These are phyloP conservation scores for Montipora foliosa DNA, from an alignment of 64 coral and sea anemone genomes.

Conservation along the genomic window DNA sequence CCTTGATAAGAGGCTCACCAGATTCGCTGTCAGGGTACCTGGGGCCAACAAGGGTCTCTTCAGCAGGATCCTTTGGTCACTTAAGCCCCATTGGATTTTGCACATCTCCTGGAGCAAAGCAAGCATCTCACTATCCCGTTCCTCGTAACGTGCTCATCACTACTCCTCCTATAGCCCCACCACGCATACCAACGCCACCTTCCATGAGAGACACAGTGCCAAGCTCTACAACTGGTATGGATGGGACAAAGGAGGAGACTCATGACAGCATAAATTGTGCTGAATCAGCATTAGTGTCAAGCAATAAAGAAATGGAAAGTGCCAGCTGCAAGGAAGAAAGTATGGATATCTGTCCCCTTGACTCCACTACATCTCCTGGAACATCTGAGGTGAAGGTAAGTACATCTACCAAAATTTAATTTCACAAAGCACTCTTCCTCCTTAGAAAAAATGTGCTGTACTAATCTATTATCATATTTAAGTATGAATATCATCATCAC, in stretches of 20 bases:
- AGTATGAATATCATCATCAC: no score
- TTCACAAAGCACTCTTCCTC: background rate
- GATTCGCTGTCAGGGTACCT: slow-evolving; percentile 93
- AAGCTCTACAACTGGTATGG: slow-evolving; percentile 75
- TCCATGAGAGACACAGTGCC: slow-evolving; percentile 74
- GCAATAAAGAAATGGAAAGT: slow-evolving; percentile 23
- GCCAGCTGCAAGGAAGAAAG: slow-evolving; percentile 75
- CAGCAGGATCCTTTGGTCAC: slow-evolving; percentile 97
- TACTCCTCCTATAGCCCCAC: slow-evolving; percentile 69
- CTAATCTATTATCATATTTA: background rate
- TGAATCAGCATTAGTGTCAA: slow-evolving; percentile 58
- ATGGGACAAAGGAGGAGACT: slow-evolving; percentile 65
- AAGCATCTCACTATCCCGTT: slow-evolving; percentile 50
- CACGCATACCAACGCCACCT: slow-evolving; percentile 58
- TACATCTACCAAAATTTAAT: background rate
- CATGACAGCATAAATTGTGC: slow-evolving; percentile 77
- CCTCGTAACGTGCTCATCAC: slow-evolving; percentile 65
- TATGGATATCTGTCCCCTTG: slow-evolving; percentile 79
- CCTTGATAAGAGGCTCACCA: slow-evolving; percentile 91
- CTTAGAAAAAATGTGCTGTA: background rate
- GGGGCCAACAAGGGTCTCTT: slow-evolving; percentile 83
- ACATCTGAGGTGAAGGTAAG: slow-evolving; percentile 66
- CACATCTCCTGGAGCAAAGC: slow-evolving; percentile 76
- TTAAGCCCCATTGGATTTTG: slow-evolving; percentile 92
- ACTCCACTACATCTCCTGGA: slow-evolving; percentile 91